Percentiles rank a stretch among this genome's conserved stretches.
Conservation (phyloP, 2,113 vertebrate genomes). For the Myotis brandtii region DNA sequence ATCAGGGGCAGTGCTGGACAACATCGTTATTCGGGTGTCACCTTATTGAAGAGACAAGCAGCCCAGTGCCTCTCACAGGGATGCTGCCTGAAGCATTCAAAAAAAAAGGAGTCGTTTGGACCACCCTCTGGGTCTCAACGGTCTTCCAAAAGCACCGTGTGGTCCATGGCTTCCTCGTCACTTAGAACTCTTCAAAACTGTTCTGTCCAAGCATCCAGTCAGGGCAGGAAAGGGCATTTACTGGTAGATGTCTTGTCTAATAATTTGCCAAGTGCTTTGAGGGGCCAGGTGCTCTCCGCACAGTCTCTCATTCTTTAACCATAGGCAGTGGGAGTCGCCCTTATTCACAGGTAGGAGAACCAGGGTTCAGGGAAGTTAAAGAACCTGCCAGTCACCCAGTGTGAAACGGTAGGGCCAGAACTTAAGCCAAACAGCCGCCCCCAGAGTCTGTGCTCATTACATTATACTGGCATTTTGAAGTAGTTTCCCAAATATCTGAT, state of each 20-base stretch:
- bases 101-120: background rate
- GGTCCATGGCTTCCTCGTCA: background rate
- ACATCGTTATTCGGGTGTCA: conserved; percentile 9
- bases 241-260: background rate
- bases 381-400: background rate
- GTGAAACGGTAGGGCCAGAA: background rate
- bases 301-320: background rate
- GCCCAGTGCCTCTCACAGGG: background rate
- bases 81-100: background rate
- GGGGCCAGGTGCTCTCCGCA: background rate
- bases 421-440: background rate
- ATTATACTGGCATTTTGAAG: background rate
- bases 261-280: background rate
- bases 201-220: background rate
- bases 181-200: background rate
- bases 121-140: background rate
- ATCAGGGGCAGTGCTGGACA: conserved; percentile 57
- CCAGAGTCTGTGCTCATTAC: background rate
- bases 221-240: background rate
- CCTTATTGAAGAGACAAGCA: background rate
- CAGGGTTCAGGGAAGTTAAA: background rate
- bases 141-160: background rate
- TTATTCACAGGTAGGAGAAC: background rate
- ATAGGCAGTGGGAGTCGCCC: background rate
- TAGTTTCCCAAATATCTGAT: background rate